Evolutionary conservation across 1,140 invertebrate genomes (phyloP), one percentile per base, ranked within the genome.

Genomic region (Cherax quadricarinatus): DNA sequence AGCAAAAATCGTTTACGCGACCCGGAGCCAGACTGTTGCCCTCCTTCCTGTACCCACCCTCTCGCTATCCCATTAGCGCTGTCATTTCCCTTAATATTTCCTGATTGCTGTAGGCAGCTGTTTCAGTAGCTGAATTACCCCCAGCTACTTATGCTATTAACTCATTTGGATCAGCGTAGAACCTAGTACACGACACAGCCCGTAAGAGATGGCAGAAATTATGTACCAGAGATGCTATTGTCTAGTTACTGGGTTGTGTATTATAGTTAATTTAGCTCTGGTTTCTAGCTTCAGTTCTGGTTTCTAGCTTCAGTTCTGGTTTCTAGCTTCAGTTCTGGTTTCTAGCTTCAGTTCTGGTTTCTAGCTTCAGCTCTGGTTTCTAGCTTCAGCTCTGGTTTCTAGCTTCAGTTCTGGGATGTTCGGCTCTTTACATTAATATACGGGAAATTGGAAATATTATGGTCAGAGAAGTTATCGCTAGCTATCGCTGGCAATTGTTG

Each of bases 21-120:
- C 66, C 66, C 21, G 14, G 12, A 18, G 5, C 57, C 7, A 4
- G 57, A 53, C 57, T 51, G 18, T n/a, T 30, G 24, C 5, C 24
- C 24, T n/a, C 82, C 82, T 30, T 2, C 82, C 24, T 82, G 4
- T 53, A 62, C 60, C 53, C 24, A 60, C 83, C 24, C 60, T 41
- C 16, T 21, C 62, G 18, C n/a, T 24, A 66, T 12, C 53, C 51
- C 86, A 88, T 88, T 88, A 88, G 14, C 79, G 86, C 81, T 88
- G 86, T 88, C 86, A 88, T 88, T 88, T 88, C 75, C 3, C 75
- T 75, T 88, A 88, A 88, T 88, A 88, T 79, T 30, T 18, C 2
- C 75, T 88, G 75, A 88, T 88, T 80, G 81, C 86, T 18, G 6
- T 24, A 49, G 86, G 78, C 75, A 80, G n/a, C 86, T 88, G 86